phyloP scores from a whole-genome alignment of 2,888 invertebrate species.

The Ametastegia equiseti region DNA sequence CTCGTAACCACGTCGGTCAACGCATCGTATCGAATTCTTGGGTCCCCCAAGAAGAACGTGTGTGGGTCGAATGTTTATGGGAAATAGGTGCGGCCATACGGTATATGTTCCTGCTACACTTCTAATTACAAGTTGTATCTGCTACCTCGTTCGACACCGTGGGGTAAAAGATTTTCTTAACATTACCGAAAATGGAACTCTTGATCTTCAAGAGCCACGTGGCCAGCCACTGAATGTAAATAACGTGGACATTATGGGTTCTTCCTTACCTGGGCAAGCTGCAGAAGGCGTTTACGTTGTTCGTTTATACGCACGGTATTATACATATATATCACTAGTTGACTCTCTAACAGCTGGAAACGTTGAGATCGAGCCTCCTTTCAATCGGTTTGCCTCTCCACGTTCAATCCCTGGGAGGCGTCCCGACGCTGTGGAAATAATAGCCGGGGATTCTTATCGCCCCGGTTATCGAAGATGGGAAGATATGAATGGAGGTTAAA shows the following conservation, averaged over 20 bases:
- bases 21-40: not conserved
- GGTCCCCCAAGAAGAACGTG: conserved; percentile 32
- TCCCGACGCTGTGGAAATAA: conserved; percentile 23
- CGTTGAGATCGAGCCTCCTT: conserved; percentile 10
- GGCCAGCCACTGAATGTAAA: not conserved
- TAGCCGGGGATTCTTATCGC: conserved; percentile 42
- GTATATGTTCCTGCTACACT: conserved; percentile 53
- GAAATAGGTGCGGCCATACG: conserved; percentile 15
- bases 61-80: conserved; percentile 53
- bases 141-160: conserved; percentile 50
- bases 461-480: conserved; percentile 30
- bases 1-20: conserved; percentile 13
- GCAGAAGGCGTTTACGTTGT: not conserved
- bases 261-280: not conserved
- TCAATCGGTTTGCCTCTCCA: conserved; percentile 30
- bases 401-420: not conserved
- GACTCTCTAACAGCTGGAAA: conserved; percentile 7
- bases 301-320: conserved; percentile 4
- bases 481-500: conserved; percentile 25
- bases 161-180: not conserved
- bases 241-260: too few relatives aligned
- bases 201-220: not conserved
- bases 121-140: conserved; percentile 62
- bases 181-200: conserved; percentile 9
- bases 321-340: conserved; percentile 20